These are phyloP conservation scores for Tangara arthus DNA, from an alignment of 2,797 vertebrate species.

Conservation along the genomic window DNA sequence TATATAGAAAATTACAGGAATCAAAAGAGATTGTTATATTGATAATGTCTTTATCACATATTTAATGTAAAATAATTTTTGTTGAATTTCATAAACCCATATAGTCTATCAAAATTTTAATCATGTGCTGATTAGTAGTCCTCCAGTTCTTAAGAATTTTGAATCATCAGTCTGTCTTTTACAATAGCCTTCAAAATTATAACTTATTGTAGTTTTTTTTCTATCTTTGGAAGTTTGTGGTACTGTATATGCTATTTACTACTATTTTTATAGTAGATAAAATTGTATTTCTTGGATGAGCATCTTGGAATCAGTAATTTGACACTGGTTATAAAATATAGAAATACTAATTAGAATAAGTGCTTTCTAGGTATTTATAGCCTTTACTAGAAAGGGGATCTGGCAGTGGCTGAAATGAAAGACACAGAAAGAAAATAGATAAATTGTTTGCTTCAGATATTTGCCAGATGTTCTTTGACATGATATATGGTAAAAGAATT, in stretches of 20 bases:
- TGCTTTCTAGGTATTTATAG: slow-evolving; percentile 50
- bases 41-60: background rate
- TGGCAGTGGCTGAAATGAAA: background rate
- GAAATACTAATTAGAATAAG: slow-evolving; percentile 12
- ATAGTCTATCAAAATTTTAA: background rate
- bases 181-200: background rate
- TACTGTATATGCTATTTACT: background rate
- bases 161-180: background rate
- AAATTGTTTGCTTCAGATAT: background rate
- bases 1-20: background rate
- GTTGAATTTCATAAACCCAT: background rate
- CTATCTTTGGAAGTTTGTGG: background rate
- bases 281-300: background rate
- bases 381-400: slow-evolving; percentile 20
- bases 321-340: slow-evolving; percentile 1
- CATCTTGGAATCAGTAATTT: background rate
- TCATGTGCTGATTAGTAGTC: background rate
- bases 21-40: background rate
- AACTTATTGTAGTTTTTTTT: background rate
- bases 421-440: background rate
- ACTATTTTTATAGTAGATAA: background rate
- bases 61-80: background rate
- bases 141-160: background rate
- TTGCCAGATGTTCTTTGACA: background rate
- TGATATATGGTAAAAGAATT: background rate